A percentile compares a stretch with the other conserved stretches of the same genome.
Evolutionary conservation across 1,140 invertebrate genomes (phyloP).

Genomic region (Tachypleus tridentatus): DNA sequence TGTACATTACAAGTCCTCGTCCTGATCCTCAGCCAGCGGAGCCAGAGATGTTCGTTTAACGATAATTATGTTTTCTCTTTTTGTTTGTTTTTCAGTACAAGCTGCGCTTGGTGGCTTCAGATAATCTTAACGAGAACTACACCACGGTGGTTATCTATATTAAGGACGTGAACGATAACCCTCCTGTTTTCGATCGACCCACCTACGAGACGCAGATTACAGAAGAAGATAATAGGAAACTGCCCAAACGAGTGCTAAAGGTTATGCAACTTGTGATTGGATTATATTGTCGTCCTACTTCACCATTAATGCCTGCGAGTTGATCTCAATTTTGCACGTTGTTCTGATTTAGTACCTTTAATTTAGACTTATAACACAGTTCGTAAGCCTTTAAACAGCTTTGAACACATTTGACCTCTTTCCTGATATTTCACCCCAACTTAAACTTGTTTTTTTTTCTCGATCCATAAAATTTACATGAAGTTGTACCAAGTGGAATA

Average conservation of each 20-base stretch:
- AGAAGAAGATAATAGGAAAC: constrained; percentile 83
- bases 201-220: constrained; percentile 89
- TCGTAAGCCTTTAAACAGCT: neutral
- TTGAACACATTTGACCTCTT: neutral
- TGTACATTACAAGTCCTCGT: too few relatives aligned
- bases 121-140: constrained; percentile 90
- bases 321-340: constrained; percentile 2
- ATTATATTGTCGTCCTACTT: neutral
- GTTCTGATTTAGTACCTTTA: neutral
- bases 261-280: constrained; percentile 39
- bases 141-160: constrained; percentile 89
- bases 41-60: too few relatives aligned
- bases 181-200: constrained; percentile 78
- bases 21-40: too few relatives aligned
- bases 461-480: too few relatives aligned
- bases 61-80: neutral
- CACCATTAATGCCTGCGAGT: neutral
- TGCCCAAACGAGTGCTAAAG: constrained; percentile 83
- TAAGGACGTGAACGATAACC: constrained; percentile 85
- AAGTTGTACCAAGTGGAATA: too few relatives aligned
- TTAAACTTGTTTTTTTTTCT: constrained; percentile 9
- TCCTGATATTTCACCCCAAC: constrained; percentile 10
- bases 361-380: neutral
- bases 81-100: constrained; percentile 56
- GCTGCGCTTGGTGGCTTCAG: constrained; percentile 77